Conservation (phyloP, 2,113 vertebrate species). For the Panurus biarmicus region DNA sequence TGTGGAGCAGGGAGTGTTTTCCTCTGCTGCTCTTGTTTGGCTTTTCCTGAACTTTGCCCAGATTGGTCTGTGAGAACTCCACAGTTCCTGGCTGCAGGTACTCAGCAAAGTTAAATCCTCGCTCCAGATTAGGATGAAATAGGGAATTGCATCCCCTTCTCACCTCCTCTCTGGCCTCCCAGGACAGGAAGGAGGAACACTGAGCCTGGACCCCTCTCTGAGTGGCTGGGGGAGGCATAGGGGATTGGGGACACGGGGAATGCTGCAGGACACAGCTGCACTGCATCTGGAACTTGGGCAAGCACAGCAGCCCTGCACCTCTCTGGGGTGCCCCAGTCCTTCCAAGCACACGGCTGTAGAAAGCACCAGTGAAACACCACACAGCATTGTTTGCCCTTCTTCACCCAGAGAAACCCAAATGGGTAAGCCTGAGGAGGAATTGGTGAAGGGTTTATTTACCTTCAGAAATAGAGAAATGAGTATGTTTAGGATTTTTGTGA, state of each 20-base stretch:
- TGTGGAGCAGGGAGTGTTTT: not conserved
- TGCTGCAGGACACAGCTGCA: not conserved
- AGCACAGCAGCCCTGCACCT: not conserved
- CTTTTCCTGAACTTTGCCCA: not conserved
- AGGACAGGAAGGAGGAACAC: not conserved
- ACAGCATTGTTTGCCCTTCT: not conserved
- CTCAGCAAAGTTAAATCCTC: not conserved
- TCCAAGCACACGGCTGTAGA: not conserved
- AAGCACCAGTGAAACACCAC: not conserved
- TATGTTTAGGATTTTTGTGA: not conserved
- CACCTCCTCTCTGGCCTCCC: not conserved
- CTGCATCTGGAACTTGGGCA: not conserved
- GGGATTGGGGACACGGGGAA: no score
- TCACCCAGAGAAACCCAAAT: not conserved
- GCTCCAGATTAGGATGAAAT: not conserved
- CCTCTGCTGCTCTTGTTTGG: not conserved
- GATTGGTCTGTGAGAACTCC: not conserved
- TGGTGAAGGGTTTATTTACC: not conserved
- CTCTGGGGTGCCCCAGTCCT: rapidly evolving
- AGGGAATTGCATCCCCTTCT: not conserved
- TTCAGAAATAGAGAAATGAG: not conserved
- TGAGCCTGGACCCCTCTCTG: not conserved
- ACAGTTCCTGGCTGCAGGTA: not conserved
- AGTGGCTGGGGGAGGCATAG: not conserved
- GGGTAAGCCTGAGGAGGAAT: not conserved